Evolutionary conservation across 1,140 invertebrate species (phyloP).

Genomic region (Zaprionus ornatus): DNA sequence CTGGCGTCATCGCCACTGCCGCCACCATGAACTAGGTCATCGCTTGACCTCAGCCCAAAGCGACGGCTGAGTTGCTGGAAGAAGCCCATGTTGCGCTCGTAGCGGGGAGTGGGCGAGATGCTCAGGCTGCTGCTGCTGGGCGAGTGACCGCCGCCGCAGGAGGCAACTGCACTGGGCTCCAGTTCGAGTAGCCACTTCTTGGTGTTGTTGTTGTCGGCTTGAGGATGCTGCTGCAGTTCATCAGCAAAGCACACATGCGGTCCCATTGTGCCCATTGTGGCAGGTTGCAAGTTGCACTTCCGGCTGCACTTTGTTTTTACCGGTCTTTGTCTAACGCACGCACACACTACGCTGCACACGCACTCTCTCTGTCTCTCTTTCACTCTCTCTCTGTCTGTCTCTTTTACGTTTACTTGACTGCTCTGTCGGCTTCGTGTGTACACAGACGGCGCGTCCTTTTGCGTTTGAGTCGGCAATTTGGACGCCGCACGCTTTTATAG

Average conservation of each 20-base stretch:
- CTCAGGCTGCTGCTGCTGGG: conserved; percentile 61
- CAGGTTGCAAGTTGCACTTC: conserved; percentile 24
- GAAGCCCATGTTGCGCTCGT: conserved; percentile 85
- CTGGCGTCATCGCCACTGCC: conserved; percentile 41
- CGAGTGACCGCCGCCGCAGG: conserved; percentile 32
- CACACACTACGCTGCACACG: conserved; percentile 11
- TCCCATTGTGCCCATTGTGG: background rate
- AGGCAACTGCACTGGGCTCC: conserved; percentile 32
- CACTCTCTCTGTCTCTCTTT: background rate
- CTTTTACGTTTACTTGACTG: background rate
- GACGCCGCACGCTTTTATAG: conserved; percentile 73
- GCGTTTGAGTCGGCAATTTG: conserved; percentile 77
- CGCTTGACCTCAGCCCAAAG: conserved; percentile 85
- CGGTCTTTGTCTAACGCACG: conserved; percentile 53
- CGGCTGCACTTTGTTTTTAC: conserved; percentile 61
- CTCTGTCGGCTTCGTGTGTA: conserved; percentile 32
- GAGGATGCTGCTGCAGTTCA: conserved; percentile 45
- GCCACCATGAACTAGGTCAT: conserved; percentile 84
- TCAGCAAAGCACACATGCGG: conserved; percentile 78
- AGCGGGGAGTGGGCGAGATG: conserved; percentile 84
- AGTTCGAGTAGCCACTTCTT: conserved; percentile 42
- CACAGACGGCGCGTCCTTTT: conserved; percentile 72
- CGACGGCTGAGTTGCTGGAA: conserved; percentile 86
- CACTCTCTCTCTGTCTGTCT: background rate
- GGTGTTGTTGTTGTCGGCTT: conserved; percentile 27